Base-by-base conservation (phyloP, 2,797 vertebrate species). In the Arnoldichthys spilopterus region DNA sequence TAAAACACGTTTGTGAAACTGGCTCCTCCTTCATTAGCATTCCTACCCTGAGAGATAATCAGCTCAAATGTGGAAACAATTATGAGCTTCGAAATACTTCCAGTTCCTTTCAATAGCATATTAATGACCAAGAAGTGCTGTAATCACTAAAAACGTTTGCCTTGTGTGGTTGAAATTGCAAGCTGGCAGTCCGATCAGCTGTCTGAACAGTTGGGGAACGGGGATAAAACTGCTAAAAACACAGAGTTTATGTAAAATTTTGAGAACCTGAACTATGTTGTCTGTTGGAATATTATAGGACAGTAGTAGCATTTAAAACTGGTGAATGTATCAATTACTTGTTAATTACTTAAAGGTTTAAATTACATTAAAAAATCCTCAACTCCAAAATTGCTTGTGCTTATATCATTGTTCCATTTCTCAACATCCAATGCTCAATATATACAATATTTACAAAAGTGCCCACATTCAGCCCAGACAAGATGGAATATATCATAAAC, bases 361-460 rank as follows among this genome's bases (percentile, higher is more conserved):
- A 4, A 28, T 13, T 63, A 37, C 61, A 34, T 62, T 22, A 13
- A 43, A 64, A 37, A 40, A 67, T 64, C 47, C 8, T 51, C 3
- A 28, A 71, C 49, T 58, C 71, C 40, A 59, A 40, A 49, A 78
- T 64, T 16, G 43, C 53, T 75, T 76, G 76, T 77, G 79, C 79
- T 81, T 78, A 59, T 71, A 22, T 77, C 58, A 71, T 62, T 37
- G 68, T 62, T 51, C 6, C 76, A 32, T 34, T 51, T 30, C 58
- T 58, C 76, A 69, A 54, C 32, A 64, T 34, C 32, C 54, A 77
- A 59, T 24, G 40, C 34, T 8, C 85, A 82, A 86, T 43, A 82
- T 80, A 28, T 85, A 90, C 84, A 90, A 28, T 90, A 90, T 91
- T 84, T 91, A 90, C 87, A 88, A 81, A 86, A 87, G 89, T 88